phyloP scores from a whole-genome alignment of 1,140 invertebrate species.

The Lepidostoma basale region DNA sequence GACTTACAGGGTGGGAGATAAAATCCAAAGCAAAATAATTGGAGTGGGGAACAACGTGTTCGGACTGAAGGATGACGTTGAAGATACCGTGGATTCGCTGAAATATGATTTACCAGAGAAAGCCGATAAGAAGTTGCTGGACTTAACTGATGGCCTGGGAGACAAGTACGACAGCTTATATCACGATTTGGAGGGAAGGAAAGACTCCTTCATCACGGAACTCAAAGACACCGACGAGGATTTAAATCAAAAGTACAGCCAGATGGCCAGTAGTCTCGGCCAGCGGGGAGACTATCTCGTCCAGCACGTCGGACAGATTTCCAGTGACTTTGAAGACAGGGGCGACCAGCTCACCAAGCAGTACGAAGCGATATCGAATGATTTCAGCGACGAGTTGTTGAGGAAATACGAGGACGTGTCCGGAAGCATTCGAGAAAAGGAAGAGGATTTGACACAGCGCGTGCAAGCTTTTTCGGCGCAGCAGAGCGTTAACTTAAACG shows the following conservation, averaged over 20 bases:
- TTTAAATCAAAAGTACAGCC: constrained; percentile 46
- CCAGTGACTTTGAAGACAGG: neutral
- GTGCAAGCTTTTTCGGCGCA: constrained; percentile 2
- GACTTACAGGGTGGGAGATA: neutral
- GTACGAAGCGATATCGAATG: constrained; percentile 7
- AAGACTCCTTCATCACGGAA: constrained; percentile 47
- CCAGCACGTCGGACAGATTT: constrained; percentile 22
- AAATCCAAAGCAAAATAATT: constrained; percentile 14
- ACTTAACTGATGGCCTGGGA: constrained; percentile 44
- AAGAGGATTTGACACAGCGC: constrained; percentile 5
- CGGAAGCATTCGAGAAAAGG: neutral
- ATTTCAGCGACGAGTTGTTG: constrained; percentile 2
- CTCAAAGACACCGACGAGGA: constrained; percentile 44
- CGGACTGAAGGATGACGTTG: constrained; percentile 46
- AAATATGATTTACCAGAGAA: constrained; percentile 42
- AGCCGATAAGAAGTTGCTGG: constrained; percentile 25
- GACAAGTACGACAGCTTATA: constrained; percentile 45
- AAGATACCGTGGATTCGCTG: constrained; percentile 36
- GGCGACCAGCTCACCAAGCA: neutral
- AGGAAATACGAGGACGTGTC: constrained; percentile 11
- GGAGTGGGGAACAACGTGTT: constrained; percentile 50
- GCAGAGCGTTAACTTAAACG: constrained; percentile 31
- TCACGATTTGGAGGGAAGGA: constrained; percentile 46
- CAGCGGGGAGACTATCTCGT: constrained; percentile 18
- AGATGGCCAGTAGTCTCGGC: constrained; percentile 1